Percentiles rank a stretch among this genome's conserved stretches.
Conservation (phyloP, 2,888 invertebrate genomes). For the Hydropsyche betteni region DNA sequence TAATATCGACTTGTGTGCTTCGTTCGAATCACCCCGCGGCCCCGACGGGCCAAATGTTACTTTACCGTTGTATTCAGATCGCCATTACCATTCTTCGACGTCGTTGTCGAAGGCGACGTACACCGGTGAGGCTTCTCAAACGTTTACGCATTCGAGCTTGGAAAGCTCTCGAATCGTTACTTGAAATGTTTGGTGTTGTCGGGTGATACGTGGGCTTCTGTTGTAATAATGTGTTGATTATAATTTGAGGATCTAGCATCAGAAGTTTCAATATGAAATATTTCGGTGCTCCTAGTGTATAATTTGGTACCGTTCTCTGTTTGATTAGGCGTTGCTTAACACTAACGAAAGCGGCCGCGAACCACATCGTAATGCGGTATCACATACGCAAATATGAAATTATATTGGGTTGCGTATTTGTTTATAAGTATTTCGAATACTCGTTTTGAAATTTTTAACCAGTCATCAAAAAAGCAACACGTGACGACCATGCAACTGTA, state of each 20-base stretch:
- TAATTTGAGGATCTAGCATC: too few relatives aligned
- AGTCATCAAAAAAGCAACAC: too few relatives aligned
- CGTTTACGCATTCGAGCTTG: background rate
- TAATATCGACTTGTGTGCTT: slow-evolving; percentile 45
- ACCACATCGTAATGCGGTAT: slow-evolving; percentile 22
- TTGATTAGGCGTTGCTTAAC: slow-evolving; percentile 26
- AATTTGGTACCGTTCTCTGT: slow-evolving; percentile 38
- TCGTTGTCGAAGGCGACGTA: too few relatives aligned
- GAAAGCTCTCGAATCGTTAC: background rate
- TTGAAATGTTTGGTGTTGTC: background rate
- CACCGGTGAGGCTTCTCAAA: too few relatives aligned
- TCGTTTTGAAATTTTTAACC: too few relatives aligned
- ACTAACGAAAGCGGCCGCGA: slow-evolving; percentile 1
- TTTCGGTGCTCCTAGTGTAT: slow-evolving; percentile 34
- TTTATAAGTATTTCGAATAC: too few relatives aligned
- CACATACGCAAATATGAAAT: slow-evolving; percentile 26
- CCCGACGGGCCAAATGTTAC: slow-evolving; percentile 45
- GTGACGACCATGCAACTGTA: too few relatives aligned
- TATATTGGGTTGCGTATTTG: background rate
- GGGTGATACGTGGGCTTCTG: background rate
- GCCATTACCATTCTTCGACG: slow-evolving; percentile 36
- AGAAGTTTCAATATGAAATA: background rate
- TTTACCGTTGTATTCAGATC: slow-evolving; percentile 47
- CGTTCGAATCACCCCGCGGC: slow-evolving; percentile 46
- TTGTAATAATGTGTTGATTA: too few relatives aligned